Evolutionary conservation across 2,888 invertebrate genomes (phyloP).

Genomic region (Exocentrus adspersus): DNA sequence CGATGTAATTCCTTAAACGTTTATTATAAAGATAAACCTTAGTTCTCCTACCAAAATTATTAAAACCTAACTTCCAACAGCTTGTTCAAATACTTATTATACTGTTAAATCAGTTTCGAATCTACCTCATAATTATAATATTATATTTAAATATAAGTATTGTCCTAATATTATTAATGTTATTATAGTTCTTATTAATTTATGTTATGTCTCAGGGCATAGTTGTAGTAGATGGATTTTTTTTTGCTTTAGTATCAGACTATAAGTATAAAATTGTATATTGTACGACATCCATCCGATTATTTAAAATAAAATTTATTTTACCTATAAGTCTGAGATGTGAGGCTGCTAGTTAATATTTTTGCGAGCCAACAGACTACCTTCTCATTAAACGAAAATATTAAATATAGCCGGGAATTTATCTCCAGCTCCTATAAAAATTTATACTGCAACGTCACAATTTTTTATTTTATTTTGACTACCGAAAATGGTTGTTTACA

Average conservation of each 20-base stretch:
- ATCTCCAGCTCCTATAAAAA: not conserved
- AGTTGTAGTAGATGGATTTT: slow-evolving; percentile 43
- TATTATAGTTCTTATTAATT: slow-evolving; percentile 49
- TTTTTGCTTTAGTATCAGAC: slow-evolving; percentile 36
- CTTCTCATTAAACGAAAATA: slow-evolving; percentile 4
- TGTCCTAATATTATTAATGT: slow-evolving; percentile 53
- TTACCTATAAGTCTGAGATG: slow-evolving; percentile 59
- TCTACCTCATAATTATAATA: slow-evolving; percentile 59
- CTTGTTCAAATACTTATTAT: slow-evolving; percentile 54
- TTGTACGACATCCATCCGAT: slow-evolving; percentile 34
- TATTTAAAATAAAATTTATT: slow-evolving; percentile 40
- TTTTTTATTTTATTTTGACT: not conserved
- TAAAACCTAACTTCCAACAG: slow-evolving; percentile 22
- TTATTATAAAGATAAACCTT: no score
- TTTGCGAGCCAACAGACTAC: slow-evolving; percentile 57
- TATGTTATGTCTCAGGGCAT: slow-evolving; percentile 59
- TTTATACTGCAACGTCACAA: not conserved
- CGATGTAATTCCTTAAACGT: no score
- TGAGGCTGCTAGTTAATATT: slow-evolving; percentile 60
- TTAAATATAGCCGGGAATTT: slow-evolving; percentile 13
- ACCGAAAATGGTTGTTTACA: not conserved
- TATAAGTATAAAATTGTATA: slow-evolving; percentile 38
- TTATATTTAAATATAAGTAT: slow-evolving; percentile 47
- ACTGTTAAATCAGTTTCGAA: slow-evolving; percentile 51
- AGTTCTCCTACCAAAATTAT: slow-evolving; percentile 19